Conservation (phyloP, 1,140 invertebrate genomes). For the Macrotrachela quadricornifera region DNA sequence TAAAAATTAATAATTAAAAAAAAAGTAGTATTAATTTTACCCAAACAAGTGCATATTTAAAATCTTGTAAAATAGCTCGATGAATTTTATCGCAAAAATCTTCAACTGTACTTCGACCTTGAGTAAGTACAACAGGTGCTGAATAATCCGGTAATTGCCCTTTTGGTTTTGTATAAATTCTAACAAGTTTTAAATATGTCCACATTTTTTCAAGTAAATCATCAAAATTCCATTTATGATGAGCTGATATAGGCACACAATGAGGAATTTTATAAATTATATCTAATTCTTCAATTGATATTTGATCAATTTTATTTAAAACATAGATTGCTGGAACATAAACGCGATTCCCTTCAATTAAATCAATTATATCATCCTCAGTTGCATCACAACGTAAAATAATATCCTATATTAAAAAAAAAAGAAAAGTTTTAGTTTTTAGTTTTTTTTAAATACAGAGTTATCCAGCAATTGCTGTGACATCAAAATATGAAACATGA, state of each 20-base stretch:
- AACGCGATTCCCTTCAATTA: constrained; percentile 91
- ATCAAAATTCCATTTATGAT: constrained; percentile 99
- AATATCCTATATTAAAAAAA: constrained; percentile 13
- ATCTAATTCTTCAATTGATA: constrained; percentile 59
- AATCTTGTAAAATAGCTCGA: constrained; percentile 85
- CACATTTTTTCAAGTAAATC: constrained; percentile 96
- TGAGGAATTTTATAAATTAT: constrained; percentile 98
- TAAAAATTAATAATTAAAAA: not conserved
- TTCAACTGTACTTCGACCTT: constrained; percentile 58
- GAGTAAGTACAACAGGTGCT: constrained; percentile 76
- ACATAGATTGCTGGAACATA: constrained; percentile 96
- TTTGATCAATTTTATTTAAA: constrained; percentile 82
- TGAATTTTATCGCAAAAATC: constrained; percentile 99
- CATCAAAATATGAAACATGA: too few species aligned
- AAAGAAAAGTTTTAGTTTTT: too few species aligned
- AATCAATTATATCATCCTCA: constrained; percentile 90
- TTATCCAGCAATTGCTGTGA: too few species aligned
- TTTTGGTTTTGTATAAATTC: constrained; percentile 97
- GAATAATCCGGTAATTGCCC: constrained; percentile 94
- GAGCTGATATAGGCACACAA: constrained; percentile 93
- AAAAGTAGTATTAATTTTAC: not conserved
- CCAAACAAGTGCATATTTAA: constrained; percentile 60
- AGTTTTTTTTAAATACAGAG: too few species aligned
- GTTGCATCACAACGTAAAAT: constrained; percentile 62
- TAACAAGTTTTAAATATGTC: constrained; percentile 78